Conservation (phyloP, 2,888 invertebrate species). For the Brachynemurus nebulosus region DNA sequence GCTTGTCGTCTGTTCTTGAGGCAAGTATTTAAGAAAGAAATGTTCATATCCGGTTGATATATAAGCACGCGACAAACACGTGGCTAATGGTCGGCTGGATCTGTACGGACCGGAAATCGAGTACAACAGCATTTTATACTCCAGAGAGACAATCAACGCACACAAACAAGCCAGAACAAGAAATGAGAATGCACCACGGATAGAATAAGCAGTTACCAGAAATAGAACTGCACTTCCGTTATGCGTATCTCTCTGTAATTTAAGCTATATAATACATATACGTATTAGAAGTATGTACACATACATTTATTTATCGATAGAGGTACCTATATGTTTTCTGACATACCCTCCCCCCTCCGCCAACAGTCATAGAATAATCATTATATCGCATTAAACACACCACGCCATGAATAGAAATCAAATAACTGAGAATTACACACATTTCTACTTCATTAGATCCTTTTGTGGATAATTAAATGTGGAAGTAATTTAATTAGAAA, state of each 20-base stretch:
- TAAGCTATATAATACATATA: neutral
- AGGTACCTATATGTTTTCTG: too few relatives aligned
- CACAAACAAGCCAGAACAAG: too few relatives aligned
- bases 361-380: neutral
- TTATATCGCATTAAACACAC: too few relatives aligned
- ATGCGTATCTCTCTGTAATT: neutral
- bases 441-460: constrained; percentile 1
- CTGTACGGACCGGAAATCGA: constrained; percentile 1
- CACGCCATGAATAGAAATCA: neutral
- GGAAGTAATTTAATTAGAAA: neutral
- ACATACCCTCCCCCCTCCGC: neutral
- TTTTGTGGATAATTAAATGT: neutral
- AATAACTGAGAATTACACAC: neutral
- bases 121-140: too few relatives aligned
- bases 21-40: too few relatives aligned
- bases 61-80: constrained; percentile 1
- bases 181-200: too few relatives aligned
- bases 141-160: too few relatives aligned
- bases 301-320: too few relatives aligned
- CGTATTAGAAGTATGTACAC: too few relatives aligned
- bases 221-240: constrained; percentile 1
- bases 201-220: neutral
- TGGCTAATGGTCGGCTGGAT: constrained; percentile 1
- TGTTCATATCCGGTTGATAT: neutral
- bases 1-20: too few relatives aligned